Evolutionary conservation across 2,888 invertebrate genomes (phyloP).

Genomic region (Cotesia congregata): DNA sequence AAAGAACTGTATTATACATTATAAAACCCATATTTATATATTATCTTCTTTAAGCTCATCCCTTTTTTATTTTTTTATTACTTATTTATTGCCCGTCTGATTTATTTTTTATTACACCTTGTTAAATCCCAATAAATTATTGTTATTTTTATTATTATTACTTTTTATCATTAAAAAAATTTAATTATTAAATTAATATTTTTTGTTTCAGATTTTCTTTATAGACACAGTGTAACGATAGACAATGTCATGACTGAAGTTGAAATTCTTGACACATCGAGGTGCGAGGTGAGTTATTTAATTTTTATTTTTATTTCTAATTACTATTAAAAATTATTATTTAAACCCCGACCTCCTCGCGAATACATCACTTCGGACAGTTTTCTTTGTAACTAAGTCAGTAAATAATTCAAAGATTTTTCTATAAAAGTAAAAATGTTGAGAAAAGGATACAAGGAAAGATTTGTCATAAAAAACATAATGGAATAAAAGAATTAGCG

Average conservation of each 20-base stretch:
- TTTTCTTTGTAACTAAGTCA: too few relatives aligned
- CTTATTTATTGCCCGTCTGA: neutral
- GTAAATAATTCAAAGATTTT: too few relatives aligned
- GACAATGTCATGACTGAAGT: slow-evolving; percentile 84
- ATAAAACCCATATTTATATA: neutral
- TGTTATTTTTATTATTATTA: neutral
- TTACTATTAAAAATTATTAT: too few relatives aligned
- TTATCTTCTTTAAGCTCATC: neutral
- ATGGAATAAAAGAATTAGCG: neutral
- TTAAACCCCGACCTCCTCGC: too few relatives aligned
- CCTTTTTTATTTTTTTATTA: neutral
- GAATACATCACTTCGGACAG: too few relatives aligned
- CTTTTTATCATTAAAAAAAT: neutral
- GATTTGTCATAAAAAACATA: neutral
- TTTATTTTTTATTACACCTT: neutral
- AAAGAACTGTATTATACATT: neutral
- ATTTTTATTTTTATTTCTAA: neutral
- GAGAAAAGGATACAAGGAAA: too few relatives aligned
- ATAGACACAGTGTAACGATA: slow-evolving; percentile 83
- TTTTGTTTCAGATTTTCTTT: slow-evolving; percentile 82
- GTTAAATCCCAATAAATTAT: neutral
- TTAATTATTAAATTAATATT: neutral
- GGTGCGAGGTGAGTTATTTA: slow-evolving; percentile 80
- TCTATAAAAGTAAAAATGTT: too few relatives aligned
- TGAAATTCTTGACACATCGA: slow-evolving; percentile 85